These are phyloP conservation scores for Oncorhynchus nerka DNA, from an alignment of 2,113 vertebrate genomes.

Conservation along the genomic window DNA sequence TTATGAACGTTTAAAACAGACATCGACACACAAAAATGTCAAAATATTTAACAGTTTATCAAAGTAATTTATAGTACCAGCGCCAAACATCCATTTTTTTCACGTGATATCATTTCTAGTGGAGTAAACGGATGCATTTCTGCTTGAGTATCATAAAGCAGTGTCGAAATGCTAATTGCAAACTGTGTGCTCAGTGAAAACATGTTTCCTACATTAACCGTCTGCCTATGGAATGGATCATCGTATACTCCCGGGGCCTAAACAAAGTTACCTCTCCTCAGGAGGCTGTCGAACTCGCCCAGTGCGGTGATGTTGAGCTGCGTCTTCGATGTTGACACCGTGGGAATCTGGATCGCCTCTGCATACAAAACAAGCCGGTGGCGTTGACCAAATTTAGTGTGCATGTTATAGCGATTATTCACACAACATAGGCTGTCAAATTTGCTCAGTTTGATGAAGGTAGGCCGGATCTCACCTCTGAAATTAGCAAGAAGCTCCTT, in stretches of 20 bases:
- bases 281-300: slow-evolving; percentile 77
- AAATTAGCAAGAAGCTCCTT: slow-evolving; percentile 55
- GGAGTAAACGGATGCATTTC: no score
- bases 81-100: no score
- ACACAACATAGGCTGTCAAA: background rate
- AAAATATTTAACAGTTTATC: no score
- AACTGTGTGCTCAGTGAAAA: background rate
- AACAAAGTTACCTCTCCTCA: slow-evolving; percentile 77
- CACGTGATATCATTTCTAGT: no score
- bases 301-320: slow-evolving; percentile 82
- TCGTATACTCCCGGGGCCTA: background rate
- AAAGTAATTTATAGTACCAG: no score
- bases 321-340: slow-evolving; percentile 75
- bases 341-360: slow-evolving; percentile 89
- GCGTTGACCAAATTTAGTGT: background rate
- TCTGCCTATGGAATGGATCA: no score
- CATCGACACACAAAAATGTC: no score
- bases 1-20: no score
- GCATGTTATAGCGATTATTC: background rate
- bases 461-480: slow-evolving; percentile 54
- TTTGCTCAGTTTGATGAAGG: no score
- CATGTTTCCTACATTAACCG: no score
- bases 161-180: no score
- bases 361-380: background rate
- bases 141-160: no score